Conservation (phyloP, 2,888 invertebrate genomes). For the Galerucella pusilla region DNA sequence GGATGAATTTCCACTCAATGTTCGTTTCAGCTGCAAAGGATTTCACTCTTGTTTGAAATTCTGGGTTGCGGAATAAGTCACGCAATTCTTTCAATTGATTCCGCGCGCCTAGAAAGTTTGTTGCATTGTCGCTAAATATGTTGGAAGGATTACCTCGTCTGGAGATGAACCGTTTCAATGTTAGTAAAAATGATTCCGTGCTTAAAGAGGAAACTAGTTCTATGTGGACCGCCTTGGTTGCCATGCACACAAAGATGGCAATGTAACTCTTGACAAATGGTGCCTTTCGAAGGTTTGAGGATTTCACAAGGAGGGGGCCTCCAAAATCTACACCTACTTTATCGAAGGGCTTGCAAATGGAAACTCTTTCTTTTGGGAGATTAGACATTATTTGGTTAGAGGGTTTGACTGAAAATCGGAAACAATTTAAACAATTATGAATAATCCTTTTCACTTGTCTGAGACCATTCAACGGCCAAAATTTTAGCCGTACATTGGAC, state of each 20-base stretch:
- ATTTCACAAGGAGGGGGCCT: neutral
- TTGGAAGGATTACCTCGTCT: neutral
- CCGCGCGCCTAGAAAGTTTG: too few relatives aligned
- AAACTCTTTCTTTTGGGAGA: neutral
- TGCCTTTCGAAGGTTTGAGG: neutral
- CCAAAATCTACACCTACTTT: too few relatives aligned
- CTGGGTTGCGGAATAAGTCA: too few relatives aligned
- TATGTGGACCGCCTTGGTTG: neutral
- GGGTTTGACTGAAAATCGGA: neutral
- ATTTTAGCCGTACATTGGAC: too few relatives aligned
- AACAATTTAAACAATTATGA: neutral
- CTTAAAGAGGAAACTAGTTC: neutral
- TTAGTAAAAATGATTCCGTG: neutral
- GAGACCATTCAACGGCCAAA: too few relatives aligned
- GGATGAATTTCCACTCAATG: neutral
- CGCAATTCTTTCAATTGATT: too few relatives aligned
- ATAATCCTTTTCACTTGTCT: neutral
- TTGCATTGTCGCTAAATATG: too few relatives aligned
- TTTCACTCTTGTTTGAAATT: too few relatives aligned
- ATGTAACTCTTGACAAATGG: neutral
- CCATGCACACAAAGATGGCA: neutral
- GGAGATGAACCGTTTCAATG: neutral
- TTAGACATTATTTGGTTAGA: constrained; percentile 3
- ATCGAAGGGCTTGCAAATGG: neutral
- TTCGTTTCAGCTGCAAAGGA: too few relatives aligned